Conservation (phyloP, 2,113 vertebrate species). For the Odobenus rosmarus region DNA sequence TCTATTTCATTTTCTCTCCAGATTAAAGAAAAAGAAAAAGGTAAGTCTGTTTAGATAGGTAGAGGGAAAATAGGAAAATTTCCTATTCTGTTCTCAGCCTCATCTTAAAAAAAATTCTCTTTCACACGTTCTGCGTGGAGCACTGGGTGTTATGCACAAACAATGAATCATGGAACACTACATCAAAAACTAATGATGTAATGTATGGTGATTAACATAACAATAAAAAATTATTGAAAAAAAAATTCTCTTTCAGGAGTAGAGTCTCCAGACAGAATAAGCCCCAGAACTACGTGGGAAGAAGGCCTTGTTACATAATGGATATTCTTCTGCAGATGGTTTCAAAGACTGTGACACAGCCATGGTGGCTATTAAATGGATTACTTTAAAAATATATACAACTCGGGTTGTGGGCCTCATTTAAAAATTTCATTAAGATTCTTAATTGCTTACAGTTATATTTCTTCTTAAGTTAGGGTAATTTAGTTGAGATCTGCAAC, state of each 20-base stretch:
- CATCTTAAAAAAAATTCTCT: too few relatives aligned
- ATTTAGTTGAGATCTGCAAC: not conserved
- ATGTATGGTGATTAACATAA: too few relatives aligned
- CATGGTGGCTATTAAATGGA: not conserved
- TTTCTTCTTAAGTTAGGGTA: slow-evolving; percentile 2
- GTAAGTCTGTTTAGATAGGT: not conserved
- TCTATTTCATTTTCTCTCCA: slow-evolving; percentile 5
- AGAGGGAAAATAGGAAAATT: not conserved
- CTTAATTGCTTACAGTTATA: not conserved
- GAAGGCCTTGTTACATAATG: not conserved
- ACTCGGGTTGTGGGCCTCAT: not conserved
- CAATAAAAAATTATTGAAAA: too few relatives aligned
- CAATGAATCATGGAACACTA: too few relatives aligned
- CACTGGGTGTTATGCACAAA: too few relatives aligned
- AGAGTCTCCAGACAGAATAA: slow-evolving; percentile 22
- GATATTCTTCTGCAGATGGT: not conserved
- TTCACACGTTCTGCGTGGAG: too few relatives aligned
- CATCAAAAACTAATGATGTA: too few relatives aligned
- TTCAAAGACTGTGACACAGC: not conserved
- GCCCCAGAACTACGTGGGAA: not conserved
- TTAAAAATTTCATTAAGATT: slow-evolving; percentile 48
- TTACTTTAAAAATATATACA: not conserved
- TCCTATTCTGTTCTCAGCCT: not conserved
- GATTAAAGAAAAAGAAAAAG: not conserved
- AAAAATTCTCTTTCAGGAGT: not conserved